A percentile compares a stretch with the other conserved stretches of the same genome.
Evolutionary conservation across 2,888 invertebrate species (phyloP).

Genomic region (Celastrina argiolus): DNA sequence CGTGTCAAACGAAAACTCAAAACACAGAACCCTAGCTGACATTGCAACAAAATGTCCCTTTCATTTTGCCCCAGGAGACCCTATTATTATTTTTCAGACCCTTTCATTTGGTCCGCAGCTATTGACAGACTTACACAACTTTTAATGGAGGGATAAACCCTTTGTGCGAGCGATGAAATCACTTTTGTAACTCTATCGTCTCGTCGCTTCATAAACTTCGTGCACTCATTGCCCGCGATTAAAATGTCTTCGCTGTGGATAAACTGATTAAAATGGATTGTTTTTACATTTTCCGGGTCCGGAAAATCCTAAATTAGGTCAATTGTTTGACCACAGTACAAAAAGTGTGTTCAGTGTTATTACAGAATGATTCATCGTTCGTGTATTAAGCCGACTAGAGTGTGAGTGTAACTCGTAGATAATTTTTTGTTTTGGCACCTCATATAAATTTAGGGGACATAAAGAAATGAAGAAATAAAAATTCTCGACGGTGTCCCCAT

Average conservation of each 20-base stretch:
- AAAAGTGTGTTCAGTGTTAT: too few relatives aligned
- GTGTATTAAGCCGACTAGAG: too few relatives aligned
- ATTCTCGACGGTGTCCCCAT: too few relatives aligned
- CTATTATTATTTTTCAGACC: not conserved
- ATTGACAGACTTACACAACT: constrained; percentile 18
- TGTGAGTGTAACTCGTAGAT: too few relatives aligned
- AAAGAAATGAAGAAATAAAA: too few relatives aligned
- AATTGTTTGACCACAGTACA: too few relatives aligned
- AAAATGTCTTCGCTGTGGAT: not conserved
- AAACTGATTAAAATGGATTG: not conserved
- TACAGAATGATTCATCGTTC: too few relatives aligned
- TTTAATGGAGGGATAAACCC: constrained; percentile 21
- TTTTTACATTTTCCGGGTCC: too few relatives aligned
- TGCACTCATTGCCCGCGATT: not conserved
- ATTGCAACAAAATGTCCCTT: not conserved
- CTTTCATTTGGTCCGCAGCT: not conserved
- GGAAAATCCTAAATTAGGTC: too few relatives aligned
- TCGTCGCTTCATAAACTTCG: not conserved
- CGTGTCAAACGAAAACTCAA: not conserved
- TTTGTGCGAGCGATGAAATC: constrained; percentile 12
- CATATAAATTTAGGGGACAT: too few relatives aligned
- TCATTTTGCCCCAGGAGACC: not conserved
- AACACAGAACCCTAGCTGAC: not conserved
- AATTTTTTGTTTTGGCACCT: too few relatives aligned
- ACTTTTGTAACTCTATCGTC: constrained; percentile 15